Evolutionary conservation across 92 coral and sea anemone genomes (phyloP).

Genomic region (Desmophyllum pertusum): DNA sequence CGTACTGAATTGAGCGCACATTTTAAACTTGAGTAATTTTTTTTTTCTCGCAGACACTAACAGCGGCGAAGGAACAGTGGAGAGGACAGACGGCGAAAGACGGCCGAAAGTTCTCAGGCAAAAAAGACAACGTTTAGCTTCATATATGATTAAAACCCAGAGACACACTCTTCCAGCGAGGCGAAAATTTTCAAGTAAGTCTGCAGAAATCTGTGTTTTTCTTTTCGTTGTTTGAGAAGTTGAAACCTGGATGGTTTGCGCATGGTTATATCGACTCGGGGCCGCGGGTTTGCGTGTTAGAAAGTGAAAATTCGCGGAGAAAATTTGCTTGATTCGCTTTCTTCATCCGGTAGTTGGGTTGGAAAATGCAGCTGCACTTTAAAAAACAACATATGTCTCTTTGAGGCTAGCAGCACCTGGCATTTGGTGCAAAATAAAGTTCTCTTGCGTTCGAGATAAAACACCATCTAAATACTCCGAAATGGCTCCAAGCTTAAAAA

Average conservation of each 20-base stretch:
- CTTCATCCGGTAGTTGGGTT: slow-evolving; percentile 92
- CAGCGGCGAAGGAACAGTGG: slow-evolving; percentile 27
- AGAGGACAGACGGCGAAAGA: slow-evolving; percentile 51
- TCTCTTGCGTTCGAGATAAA: slow-evolving; percentile 57
- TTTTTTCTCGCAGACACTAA: slow-evolving; percentile 50
- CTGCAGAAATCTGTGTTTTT: slow-evolving; percentile 68
- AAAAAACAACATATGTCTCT: slow-evolving; percentile 95
- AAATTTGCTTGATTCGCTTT: slow-evolving; percentile 68
- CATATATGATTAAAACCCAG: slow-evolving; percentile 95
- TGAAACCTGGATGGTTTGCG: slow-evolving; percentile 16
- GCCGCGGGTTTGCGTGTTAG: slow-evolving; percentile 19
- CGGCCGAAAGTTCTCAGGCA: slow-evolving; percentile 72
- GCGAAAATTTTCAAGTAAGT: slow-evolving; percentile 92
- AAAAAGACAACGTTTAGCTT: slow-evolving; percentile 90
- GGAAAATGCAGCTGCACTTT: slow-evolving; percentile 88
- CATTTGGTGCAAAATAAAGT: slow-evolving; percentile 73
- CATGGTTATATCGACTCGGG: slow-evolving; percentile 23
- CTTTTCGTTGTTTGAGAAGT: slow-evolving; percentile 45
- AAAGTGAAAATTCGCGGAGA: slow-evolving; percentile 58
- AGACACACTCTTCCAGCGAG: slow-evolving; percentile 81
- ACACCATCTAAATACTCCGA: slow-evolving; percentile 51
- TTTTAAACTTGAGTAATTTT: slow-evolving; percentile 30
- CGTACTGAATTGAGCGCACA: slow-evolving; percentile 37
- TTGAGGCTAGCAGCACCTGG: slow-evolving; percentile 87
- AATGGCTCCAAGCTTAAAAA: slow-evolving; percentile 19